Base-by-base conservation (phyloP, 2,113 vertebrate genomes). In the Sminthopsis crassicaudata region DNA sequence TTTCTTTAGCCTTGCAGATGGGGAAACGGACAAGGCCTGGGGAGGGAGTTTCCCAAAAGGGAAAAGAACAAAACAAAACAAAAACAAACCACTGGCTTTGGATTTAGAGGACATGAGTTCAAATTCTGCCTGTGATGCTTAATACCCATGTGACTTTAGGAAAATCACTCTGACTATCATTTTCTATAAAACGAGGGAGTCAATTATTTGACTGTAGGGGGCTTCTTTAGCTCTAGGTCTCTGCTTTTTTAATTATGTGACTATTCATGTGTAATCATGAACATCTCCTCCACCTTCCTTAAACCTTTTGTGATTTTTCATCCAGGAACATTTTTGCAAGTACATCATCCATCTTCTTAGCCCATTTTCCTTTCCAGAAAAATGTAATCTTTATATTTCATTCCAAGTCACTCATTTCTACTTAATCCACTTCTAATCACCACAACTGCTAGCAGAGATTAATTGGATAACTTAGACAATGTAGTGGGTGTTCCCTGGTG, bases 281-380 rank as follows among this genome's bases (percentile, higher is more conserved):
- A 30, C 23, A 67, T 30, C n/a, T 91, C 27, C 24, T 2, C 22
- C 42, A 27, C 8, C 55, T 9, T 91, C 26, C 94, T 91, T 24
- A 57, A 94, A 5, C 42, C 19, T 91, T 93, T 91, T 60, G 48
- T 14, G 52, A 48, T 95, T 91, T 9, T 52, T 89, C 36, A 76
- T 55, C 90, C 93, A 92, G 90, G 84, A 67, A 92, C 91, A 2
- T 26, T 89, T 91, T 42, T 36, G 46, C 36, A 25, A 92, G 53
- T 8, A 54, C 67, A 10, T 36, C 51, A 96, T 50, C 0, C 46
- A 91, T 84, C 16, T 84, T 6, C 67, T 84, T 84, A 42, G 22
- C 36, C 52, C 53, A 26, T 50, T 89, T 54, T 25, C n/a, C 53
- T 46, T 30, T 6, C 53, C 4, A 94, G 26, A 76, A 84, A 84